Evolutionary conservation across 2,888 invertebrate genomes (phyloP), one percentile per base, ranked within the genome.

Genomic region (Tridacna gigas): DNA sequence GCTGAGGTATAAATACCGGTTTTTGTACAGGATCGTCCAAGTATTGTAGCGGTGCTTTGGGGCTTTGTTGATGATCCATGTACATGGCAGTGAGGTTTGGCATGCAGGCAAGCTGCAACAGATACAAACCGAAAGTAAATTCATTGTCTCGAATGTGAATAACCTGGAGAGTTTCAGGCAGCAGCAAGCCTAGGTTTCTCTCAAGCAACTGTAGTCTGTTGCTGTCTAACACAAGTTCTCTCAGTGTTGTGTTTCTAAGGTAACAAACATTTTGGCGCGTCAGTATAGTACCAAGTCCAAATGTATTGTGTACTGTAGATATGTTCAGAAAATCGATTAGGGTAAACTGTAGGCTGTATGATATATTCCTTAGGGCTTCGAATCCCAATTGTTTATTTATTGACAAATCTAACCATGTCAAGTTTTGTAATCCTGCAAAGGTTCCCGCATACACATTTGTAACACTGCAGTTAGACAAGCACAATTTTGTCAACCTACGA

Each of bases 331-430:
- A 51, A 28, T 80, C 60, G 9, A 84, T 86, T 0, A 25, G 78
- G 13, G 84, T 82, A 65, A 76, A 80, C 47, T 84, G 86, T 45
- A 86, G 45, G 25, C 82, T 76, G 25, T 80, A 86, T 15, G 86
- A 76, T 9, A 84, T 63, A 51, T 86, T 86, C 26, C 66, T n/a
- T 15, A 84, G 56, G 9, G 63, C 22, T 4, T 18, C 4, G 61
- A 86, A 80, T 13, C 84, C 82, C 3, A 86, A 75, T 12, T 26
- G 56, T 37, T 48, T 45, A 63, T 86, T 86, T 7, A 69, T 18
- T 11, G 84, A 86, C 12, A 84, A 26, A 56, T 86, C 82, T 9
- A 86, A 56, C 65, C 25, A 47, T 4, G 28, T 47, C 18, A 75
- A 26, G 45, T 75, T 26, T 28, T 63, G 7, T n/a, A 75, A 48